These are phyloP conservation scores for Nerophis lumbriciformis DNA, from an alignment of 2,113 vertebrate species.

Conservation along the genomic window DNA sequence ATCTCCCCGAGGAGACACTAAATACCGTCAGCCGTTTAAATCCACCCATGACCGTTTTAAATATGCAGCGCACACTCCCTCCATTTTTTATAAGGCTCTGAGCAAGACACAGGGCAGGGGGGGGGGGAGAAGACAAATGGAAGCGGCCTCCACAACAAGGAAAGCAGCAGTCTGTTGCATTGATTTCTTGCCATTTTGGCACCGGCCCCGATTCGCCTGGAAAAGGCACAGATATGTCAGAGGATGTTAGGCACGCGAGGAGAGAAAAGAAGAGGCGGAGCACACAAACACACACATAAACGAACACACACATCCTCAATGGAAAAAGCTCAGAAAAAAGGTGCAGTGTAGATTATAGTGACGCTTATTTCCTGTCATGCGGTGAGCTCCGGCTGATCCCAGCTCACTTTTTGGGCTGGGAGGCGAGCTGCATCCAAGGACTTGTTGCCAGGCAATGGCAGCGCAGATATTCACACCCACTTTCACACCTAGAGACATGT, in stretches of 20 bases:
- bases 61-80: slow-evolving; percentile 65
- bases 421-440: no score
- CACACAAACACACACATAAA: slow-evolving; percentile 29
- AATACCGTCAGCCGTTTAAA: slow-evolving; percentile 71
- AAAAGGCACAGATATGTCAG: slow-evolving; percentile 65
- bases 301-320: slow-evolving; percentile 3
- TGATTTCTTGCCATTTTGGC: slow-evolving; percentile 67
- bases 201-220: slow-evolving; percentile 49
- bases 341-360: background rate
- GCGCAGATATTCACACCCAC: no score
- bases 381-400: no score
- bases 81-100: slow-evolving; percentile 70
- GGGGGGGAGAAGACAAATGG: slow-evolving; percentile 10
- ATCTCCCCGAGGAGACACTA: slow-evolving; percentile 67
- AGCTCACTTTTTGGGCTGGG: no score
- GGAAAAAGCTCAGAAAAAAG: background rate
- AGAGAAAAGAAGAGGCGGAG: background rate
- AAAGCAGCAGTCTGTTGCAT: slow-evolving; percentile 46
- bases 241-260: slow-evolving; percentile 46
- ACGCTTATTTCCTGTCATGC: background rate
- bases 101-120: slow-evolving; percentile 45
- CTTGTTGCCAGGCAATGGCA: no score
- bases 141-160: slow-evolving; percentile 1
- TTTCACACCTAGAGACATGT: no score
- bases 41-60: slow-evolving; percentile 66